Base-by-base conservation (phyloP, 1,140 invertebrate species). In the Drosophila jambulina region DNA sequence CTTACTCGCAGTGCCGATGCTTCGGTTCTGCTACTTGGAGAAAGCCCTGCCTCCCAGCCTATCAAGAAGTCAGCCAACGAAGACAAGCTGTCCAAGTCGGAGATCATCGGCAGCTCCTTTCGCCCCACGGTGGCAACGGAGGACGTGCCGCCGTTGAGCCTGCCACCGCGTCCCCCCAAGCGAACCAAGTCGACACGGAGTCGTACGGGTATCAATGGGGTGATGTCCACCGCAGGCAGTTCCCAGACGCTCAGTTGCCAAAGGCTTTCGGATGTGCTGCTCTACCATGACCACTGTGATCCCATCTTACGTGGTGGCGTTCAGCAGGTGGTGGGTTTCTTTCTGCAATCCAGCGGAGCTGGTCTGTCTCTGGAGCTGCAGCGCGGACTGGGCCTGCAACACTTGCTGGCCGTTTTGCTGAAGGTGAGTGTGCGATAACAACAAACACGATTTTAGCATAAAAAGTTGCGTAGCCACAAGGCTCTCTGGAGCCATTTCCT, bases 301-400 rank as follows among this genome's bases (percentile, higher is more conserved):
- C 97, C 97, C 7, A 96, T 97, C 79, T 92, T 98, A 32, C 94
- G 97, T 74, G 97, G 97, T 8, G 95, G 95, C 62, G 93, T 95
- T 3, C 94, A 95, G 40, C 91, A 95, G 48, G 80, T 96, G 21
- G 92, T 96, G 65, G 95, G 96, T 5, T 94, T 94, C 80, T 95
- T 96, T 76, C 82, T 97, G 10, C 79, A 83, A 40, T 71, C 91
- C n/a, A 78, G 71, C 25, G 62, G 74, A 17, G 84, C 86, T 34
- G 82, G 88, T 19, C 57, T 82, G 17, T 57, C 46, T 43, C 45
- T 80, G 21, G 36, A 67, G 21, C 43, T 85, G 59, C 15, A 93
- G 93, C 60, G 91, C 93, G 17, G 93, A 94, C 34, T 94, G 95
- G 27, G 92, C 92, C 48, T 94, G 94, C 78, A 94, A 94, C 61